Percentiles rank a stretch among this genome's conserved stretches.
These are phyloP conservation scores for Cordilura impudica DNA, from an alignment of 2,888 invertebrate genomes.

Conservation along the genomic window DNA sequence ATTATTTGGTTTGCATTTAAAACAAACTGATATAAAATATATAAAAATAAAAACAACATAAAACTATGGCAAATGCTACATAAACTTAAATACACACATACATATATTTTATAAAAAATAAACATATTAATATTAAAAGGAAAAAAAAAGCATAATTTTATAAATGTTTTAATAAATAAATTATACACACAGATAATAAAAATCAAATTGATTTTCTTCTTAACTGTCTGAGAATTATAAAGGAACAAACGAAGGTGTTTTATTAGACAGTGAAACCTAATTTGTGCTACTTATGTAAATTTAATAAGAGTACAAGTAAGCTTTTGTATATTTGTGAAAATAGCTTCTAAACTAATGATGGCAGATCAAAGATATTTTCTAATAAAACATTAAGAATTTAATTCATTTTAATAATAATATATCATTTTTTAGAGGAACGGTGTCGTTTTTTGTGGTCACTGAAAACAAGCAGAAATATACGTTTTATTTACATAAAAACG, in stretches of 20 bases:
- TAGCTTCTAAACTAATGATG: no score
- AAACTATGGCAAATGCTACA: not conserved
- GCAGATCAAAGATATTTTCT: no score
- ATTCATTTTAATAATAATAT: no score
- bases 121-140: slow-evolving; percentile 15
- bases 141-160: slow-evolving; percentile 51
- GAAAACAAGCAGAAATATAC: no score
- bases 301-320: no score
- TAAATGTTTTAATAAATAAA: slow-evolving; percentile 62
- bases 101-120: slow-evolving; percentile 33
- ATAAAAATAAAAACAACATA: slow-evolving; percentile 8
- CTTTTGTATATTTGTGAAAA: no score
- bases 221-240: not conserved
- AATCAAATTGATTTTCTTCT: slow-evolving; percentile 3
- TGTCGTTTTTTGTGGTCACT: no score
- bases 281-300: no score
- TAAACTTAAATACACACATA: slow-evolving; percentile 14
- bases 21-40: no score
- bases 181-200: slow-evolving; percentile 51
- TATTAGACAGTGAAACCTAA: not conserved
- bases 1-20: slow-evolving; percentile 26
- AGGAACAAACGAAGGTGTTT: not conserved
- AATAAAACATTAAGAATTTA: no score
- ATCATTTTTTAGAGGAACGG: no score
- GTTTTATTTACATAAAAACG: no score